Base-by-base conservation (phyloP, 2,888 invertebrate species). In the Dendrolimus pini region DNA sequence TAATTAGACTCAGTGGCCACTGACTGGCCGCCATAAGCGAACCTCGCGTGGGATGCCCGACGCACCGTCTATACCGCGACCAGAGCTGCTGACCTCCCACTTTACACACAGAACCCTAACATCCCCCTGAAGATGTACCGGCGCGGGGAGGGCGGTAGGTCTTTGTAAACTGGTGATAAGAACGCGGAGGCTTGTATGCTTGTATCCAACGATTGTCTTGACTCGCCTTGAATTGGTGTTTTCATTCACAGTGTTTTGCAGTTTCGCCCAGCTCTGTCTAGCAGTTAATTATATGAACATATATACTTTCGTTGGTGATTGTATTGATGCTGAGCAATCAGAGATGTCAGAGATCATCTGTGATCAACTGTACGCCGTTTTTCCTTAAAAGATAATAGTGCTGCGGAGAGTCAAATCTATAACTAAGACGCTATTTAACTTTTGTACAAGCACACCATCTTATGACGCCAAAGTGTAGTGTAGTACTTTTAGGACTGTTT, bases 1-100 rank as follows among this genome's bases (percentile, higher is more conserved):
- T 89, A 88, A 89, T 89, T 89, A 88, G 80, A 71, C 83, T 74
- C 82, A 83, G 82, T 85, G 87, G 83, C 83, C 87, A 84, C 80
- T 78, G 80, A 72, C 76, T 80, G 78, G 69, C 80, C 77, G 73
- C 89, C 84, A 88, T 87, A 86, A 83, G 77, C 76, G 86, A 81
- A 68, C 66, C 72, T 62, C 58, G 84, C 84, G 89, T 89, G 85
- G 89, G 89, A 71, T 62, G 82, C 69, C 77, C 82, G 84, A 83
- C 87, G 83, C 78, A 76, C 72, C 82, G 85, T 86, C 86, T 71
- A 74, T 66, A 82, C 82, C 77, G 63, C 52, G 41, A 18, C n/a
- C 41, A 67, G 80, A 78, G 60, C 79, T 63, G 9, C 47, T 10
- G 47, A 47, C 47, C 47, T 47, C 47, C 12, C 47, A 30, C 6